Evolutionary conservation across 2,113 vertebrate species (phyloP), one percentile per base, ranked within the genome.

Genomic region (Cercopithecus mona): DNA sequence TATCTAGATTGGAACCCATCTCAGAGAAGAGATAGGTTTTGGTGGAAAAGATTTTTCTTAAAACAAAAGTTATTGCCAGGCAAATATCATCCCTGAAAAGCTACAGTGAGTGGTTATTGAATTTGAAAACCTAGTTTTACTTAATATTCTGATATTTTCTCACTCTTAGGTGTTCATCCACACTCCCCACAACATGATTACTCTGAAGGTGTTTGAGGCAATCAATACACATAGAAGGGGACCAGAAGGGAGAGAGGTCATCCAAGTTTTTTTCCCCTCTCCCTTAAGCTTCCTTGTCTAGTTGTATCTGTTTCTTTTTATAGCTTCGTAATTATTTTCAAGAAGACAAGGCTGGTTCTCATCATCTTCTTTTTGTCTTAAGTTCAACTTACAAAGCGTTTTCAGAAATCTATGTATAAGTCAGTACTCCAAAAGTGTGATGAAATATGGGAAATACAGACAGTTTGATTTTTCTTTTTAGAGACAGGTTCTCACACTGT

Each of bases 361-460:
- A 11, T 45, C 11, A 57, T 70, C 16, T 78, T 84, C 50, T 8
- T 66, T 52, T 45, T 43, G 35, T 57, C 45, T 38, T 76, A 35
- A n/a, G 16, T 17, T 59, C 12, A 86, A 14, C 14, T 72, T 73
- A 8, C 23, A 88, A 94, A 75, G 40, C 0, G 1, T 83, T 93
- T 97, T 96, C 43, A 86, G 59, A 10, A 86, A 66, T 72, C 38
- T 32, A 25, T 40, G 43, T 20, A 38, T 6, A 87, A 66, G 11
- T 76, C 40, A 82, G 17, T 50, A 30, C 10, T 89, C 40, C 68
- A 87, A 86, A 96, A 3, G 76, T 79, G 35, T 70, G 73, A 59
- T 9, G 17, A 59, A n/a, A 78, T 88, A 91, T 75, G 35, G n/a
- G 27, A 83, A 94, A 32, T 43, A 80, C 4, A 30, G 5, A 64